Percentiles rank a stretch among this genome's conserved stretches.
These are phyloP conservation scores for Linnaemya tessellans DNA, from an alignment of 2,888 invertebrate genomes.

Conservation along the genomic window DNA sequence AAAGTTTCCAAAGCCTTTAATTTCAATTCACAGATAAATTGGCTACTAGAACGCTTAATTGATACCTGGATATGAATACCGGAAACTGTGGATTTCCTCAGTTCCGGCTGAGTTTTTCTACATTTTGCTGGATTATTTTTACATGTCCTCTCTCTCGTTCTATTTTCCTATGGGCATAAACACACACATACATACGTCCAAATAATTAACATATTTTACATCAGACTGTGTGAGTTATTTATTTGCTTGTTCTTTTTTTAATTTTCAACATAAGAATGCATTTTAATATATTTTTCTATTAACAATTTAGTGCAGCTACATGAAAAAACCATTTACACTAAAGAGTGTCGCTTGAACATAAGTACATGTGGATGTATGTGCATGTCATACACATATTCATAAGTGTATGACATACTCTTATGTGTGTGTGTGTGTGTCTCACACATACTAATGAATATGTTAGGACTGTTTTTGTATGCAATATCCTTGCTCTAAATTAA, in stretches of 20 bases:
- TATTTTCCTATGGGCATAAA: neutral
- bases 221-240: neutral
- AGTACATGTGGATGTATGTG: neutral
- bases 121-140: neutral
- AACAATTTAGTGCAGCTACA: slow-evolving; percentile 33
- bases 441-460: slow-evolving; percentile 14
- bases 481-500: slow-evolving; percentile 71
- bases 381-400: neutral
- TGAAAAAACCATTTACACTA: slow-evolving; percentile 43
- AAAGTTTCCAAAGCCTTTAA: neutral
- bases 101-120: neutral
- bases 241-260: slow-evolving; percentile 31
- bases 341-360: too few relatives aligned
- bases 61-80: neutral
- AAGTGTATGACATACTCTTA: too few relatives aligned
- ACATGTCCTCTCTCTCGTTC: neutral
- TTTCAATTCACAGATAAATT: neutral
- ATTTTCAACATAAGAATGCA: slow-evolving; percentile 34
- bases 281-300: slow-evolving; percentile 24
- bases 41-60: neutral
- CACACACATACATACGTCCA: neutral
- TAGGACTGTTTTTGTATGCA: slow-evolving; percentile 43
- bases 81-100: neutral
- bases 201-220: neutral
- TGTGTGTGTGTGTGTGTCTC: neutral